Evolutionary conservation across 2,113 vertebrate species (phyloP).

Genomic region (Sardina pilchardus): DNA sequence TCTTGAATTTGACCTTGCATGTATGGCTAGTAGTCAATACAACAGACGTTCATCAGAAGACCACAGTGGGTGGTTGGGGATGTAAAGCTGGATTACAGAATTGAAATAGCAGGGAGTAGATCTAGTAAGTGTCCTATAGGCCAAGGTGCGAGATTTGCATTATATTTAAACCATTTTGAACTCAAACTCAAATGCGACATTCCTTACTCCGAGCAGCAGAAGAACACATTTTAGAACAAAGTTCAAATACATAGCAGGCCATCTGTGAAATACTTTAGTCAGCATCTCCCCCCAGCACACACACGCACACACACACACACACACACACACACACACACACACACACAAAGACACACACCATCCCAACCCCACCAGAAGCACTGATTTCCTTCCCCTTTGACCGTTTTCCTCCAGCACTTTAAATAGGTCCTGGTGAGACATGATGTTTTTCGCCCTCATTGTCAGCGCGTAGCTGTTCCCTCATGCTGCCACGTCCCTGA

Average conservation of each 20-base stretch:
- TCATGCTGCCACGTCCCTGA: not conserved
- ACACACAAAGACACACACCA: not conserved
- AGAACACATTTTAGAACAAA: not conserved
- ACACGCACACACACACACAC: not conserved
- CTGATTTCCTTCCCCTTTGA: not conserved
- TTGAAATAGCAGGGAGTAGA: no score
- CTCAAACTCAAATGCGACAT: not conserved
- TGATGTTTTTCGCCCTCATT: not conserved
- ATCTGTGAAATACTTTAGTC: slow-evolving; percentile 6
- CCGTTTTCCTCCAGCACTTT: not conserved
- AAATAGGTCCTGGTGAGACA: not conserved
- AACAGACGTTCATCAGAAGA: no score
- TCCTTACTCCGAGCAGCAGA: not conserved
- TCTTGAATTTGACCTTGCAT: no score
- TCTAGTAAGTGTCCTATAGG: no score
- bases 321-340: not conserved
- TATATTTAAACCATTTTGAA: not conserved
- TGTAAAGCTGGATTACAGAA: no score
- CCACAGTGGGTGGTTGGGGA: no score
- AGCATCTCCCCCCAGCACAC: not conserved
- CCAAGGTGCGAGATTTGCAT: no score
- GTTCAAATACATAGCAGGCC: slow-evolving; percentile 3
- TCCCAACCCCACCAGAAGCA: not conserved
- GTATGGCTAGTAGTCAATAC: no score
- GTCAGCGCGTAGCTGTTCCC: not conserved